Conservation (phyloP, 2,888 invertebrate species). For the Polietes domitor region DNA sequence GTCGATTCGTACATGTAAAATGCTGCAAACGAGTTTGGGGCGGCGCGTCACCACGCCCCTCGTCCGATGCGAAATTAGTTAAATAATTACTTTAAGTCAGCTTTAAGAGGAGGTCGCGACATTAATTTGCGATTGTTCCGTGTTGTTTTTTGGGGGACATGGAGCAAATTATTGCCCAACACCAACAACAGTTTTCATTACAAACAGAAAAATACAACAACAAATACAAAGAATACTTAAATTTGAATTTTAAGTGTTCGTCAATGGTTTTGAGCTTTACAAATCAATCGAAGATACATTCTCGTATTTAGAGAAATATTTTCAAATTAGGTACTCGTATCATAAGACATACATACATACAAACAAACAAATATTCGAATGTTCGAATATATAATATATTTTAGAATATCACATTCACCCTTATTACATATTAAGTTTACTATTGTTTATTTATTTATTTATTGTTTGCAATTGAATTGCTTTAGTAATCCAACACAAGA, state of each 20-base stretch:
- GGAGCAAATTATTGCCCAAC: neutral
- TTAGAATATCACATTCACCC: conserved; percentile 13
- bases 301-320: conserved; percentile 32
- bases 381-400: neutral
- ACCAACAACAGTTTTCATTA: neutral
- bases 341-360: neutral
- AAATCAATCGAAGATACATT: neutral
- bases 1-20: conserved; percentile 79
- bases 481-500: neutral
- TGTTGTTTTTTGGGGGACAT: neutral
- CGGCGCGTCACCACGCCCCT: neutral
- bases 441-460: neutral
- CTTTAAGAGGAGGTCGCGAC: neutral
- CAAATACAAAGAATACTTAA: neutral
- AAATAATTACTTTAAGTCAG: conserved; percentile 7
- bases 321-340: conserved; percentile 1
- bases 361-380: neutral
- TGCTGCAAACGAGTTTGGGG: neutral
- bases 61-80: neutral
- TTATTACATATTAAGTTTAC: neutral
- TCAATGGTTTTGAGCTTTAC: conserved; percentile 62
- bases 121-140: neutral
- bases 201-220: conserved; percentile 9
- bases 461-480: conserved; percentile 16
- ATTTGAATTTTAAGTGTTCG: conserved; percentile 17